Percentiles rank a stretch among this genome's conserved stretches.
Conservation (phyloP, 2,888 invertebrate genomes). For the Leptopilina syphax region DNA sequence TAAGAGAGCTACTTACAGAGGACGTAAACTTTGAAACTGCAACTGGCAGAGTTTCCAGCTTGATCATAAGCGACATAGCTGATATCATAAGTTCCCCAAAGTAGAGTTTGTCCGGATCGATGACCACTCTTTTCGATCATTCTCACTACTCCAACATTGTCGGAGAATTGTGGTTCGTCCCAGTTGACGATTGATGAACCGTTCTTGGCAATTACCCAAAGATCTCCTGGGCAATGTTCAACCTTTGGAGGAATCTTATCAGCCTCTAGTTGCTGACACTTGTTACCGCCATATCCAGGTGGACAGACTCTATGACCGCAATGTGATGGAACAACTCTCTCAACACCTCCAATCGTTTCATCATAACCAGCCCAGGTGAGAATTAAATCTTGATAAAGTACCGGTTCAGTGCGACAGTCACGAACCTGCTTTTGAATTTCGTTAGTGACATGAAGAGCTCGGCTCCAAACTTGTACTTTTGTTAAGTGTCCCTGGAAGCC, state of each 20-base stretch:
- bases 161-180: conserved; percentile 94
- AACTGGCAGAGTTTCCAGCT: conserved; percentile 93
- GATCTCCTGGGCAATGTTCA: conserved; percentile 94
- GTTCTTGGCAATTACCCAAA: conserved; percentile 95
- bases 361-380: conserved; percentile 97
- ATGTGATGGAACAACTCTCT: conserved; percentile 92
- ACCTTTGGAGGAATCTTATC: conserved; percentile 92
- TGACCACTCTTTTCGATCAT: conserved; percentile 92
- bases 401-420: conserved; percentile 94
- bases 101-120: conserved; percentile 90
- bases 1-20: conserved; percentile 81
- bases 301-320: conserved; percentile 94
- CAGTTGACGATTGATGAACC: conserved; percentile 93
- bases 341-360: conserved; percentile 91
- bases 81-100: conserved; percentile 95
- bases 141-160: conserved; percentile 89
- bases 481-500: conserved; percentile 98
- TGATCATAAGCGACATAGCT: conserved; percentile 96
- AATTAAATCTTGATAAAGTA: conserved; percentile 89
- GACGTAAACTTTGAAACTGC: conserved; percentile 94
- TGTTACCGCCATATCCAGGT: conserved; percentile 90
- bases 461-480: conserved; percentile 95
- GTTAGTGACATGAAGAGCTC: conserved; percentile 92
- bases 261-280: conserved; percentile 90
- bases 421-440: conserved; percentile 96